Evolutionary conservation across 1,140 invertebrate species (phyloP).

Genomic region (Hirudo medicinalis): DNA sequence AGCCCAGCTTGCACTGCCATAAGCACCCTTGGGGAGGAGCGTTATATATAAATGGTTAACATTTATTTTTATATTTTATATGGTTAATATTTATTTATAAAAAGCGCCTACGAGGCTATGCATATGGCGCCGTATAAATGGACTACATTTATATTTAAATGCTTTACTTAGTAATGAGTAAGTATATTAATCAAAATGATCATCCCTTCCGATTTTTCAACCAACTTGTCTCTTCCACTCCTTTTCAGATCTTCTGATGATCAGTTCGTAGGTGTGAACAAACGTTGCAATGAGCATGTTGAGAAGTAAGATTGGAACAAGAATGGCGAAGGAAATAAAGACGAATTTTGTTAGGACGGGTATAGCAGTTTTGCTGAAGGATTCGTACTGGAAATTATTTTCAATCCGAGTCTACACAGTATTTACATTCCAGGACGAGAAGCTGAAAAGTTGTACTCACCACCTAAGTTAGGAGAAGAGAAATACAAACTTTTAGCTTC

Average conservation of each 20-base stretch:
- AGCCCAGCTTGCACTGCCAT: too few relatives aligned
- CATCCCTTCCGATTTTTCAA: neutral
- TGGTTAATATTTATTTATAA: too few relatives aligned
- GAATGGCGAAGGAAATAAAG: slow-evolving; percentile 91
- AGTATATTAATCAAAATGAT: neutral
- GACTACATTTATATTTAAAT: too few relatives aligned
- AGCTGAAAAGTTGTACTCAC: neutral
- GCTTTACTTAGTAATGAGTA: too few relatives aligned
- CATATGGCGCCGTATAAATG: too few relatives aligned
- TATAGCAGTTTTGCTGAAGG: slow-evolving; percentile 74
- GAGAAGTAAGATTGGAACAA: slow-evolving; percentile 73
- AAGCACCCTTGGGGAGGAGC: too few relatives aligned
- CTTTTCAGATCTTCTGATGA: slow-evolving; percentile 94
- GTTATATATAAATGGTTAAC: too few relatives aligned
- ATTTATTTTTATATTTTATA: too few relatives aligned
- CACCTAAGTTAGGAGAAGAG: too few relatives aligned
- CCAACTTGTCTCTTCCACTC: slow-evolving; percentile 91
- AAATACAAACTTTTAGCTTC: slow-evolving; percentile 1
- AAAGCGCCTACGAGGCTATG: too few relatives aligned
- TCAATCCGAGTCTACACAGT: slow-evolving; percentile 3
- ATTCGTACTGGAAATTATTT: slow-evolving; percentile 64
- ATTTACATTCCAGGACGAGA: slow-evolving; percentile 16
- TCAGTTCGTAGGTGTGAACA: slow-evolving; percentile 49
- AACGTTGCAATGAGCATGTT: slow-evolving; percentile 50
- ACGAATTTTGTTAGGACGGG: slow-evolving; percentile 79